A percentile compares a stretch with the other conserved stretches of the same genome.
Conservation (phyloP, 2,113 vertebrate genomes). For the Vicugna pacos region DNA sequence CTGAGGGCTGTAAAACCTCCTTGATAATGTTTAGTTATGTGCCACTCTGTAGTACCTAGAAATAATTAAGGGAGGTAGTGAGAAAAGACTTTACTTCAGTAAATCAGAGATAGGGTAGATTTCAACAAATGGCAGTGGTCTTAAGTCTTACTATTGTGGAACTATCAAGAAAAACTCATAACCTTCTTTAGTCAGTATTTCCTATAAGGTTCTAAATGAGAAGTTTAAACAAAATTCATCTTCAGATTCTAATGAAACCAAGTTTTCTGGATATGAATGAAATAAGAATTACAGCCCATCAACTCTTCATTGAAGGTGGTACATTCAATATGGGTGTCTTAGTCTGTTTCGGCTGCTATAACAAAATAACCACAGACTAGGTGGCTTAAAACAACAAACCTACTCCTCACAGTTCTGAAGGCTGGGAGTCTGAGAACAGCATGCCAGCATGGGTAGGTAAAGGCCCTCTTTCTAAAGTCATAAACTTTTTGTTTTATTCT, state of each 20-base stretch:
- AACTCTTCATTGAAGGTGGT: background rate
- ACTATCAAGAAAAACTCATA: background rate
- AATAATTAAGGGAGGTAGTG: slow-evolving; percentile 40
- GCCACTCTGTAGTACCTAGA: background rate
- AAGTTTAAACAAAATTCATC: slow-evolving; percentile 3
- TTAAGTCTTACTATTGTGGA: background rate
- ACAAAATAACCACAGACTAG: background rate
- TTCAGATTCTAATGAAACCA: background rate
- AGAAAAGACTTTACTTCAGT: background rate
- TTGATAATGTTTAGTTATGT: slow-evolving; percentile 58
- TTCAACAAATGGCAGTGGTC: background rate
- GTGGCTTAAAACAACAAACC: background rate
- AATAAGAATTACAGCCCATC: background rate
- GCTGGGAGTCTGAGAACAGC: background rate
- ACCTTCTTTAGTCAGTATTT: background rate
- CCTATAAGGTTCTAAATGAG: background rate
- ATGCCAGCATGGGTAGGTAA: background rate
- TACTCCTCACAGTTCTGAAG: background rate
- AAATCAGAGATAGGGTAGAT: background rate
- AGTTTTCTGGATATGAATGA: background rate
- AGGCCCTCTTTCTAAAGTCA: background rate
- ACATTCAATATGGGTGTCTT: background rate
- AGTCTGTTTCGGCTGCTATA: background rate
- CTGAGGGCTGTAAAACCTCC: background rate
- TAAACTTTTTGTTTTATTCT: background rate